Evolutionary conservation across 2,113 vertebrate genomes (phyloP).

Genomic region (Procavia capensis): DNA sequence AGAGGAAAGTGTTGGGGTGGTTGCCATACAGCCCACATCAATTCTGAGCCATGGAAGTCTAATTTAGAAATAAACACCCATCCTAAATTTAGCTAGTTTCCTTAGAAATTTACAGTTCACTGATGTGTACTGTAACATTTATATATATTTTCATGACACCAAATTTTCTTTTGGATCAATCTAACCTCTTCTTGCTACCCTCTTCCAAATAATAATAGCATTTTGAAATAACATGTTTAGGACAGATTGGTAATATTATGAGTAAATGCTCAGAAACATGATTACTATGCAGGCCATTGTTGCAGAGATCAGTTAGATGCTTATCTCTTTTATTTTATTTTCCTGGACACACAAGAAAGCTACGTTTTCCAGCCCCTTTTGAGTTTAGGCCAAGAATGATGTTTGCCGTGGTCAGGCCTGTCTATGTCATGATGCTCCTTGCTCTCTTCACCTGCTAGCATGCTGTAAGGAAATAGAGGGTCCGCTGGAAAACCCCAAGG

Average conservation of each 20-base stretch:
- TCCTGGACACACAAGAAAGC: background rate
- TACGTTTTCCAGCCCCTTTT: background rate
- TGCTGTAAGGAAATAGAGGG: background rate
- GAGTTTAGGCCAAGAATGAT: background rate
- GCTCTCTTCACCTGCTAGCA: background rate
- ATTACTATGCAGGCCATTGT: background rate
- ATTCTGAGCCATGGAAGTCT: background rate
- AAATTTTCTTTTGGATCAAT: background rate
- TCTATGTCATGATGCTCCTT: background rate
- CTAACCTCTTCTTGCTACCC: background rate
- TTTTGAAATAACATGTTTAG: background rate
- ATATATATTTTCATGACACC: background rate
- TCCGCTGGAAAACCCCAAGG: background rate
- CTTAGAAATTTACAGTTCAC: background rate
- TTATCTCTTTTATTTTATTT: background rate
- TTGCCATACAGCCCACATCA: background rate
- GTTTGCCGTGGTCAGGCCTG: fast-evolving
- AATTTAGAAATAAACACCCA: background rate
- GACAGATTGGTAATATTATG: background rate
- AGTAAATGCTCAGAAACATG: background rate
- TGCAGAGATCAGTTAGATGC: background rate
- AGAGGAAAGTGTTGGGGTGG: background rate
- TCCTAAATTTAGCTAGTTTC: background rate
- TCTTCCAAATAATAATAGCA: background rate
- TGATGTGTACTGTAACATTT: background rate